Conservation (phyloP, 2,797 vertebrate species). For the Hippocampus kuda region DNA sequence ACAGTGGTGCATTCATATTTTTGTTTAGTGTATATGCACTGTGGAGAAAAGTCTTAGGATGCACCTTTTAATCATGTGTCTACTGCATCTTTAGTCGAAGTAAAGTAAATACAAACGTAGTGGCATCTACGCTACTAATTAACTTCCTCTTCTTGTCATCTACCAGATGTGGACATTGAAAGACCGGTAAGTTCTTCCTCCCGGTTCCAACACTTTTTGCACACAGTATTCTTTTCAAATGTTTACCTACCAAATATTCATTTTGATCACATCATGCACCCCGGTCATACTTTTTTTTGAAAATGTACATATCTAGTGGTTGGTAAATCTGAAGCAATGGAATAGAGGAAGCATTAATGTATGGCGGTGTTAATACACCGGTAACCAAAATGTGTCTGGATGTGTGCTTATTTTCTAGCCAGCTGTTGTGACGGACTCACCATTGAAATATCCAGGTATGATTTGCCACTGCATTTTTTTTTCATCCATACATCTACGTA, state of each 20-base stretch:
- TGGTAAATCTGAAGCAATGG: conserved; percentile 4
- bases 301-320: conserved; percentile 25
- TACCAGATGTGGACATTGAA: conserved; percentile 59
- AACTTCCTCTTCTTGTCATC: conserved; percentile 35
- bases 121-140: conserved; percentile 38
- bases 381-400: conserved; percentile 14
- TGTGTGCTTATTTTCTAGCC: conserved; percentile 52
- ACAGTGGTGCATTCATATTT: not conserved
- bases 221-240: conserved; percentile 15
- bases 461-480: not conserved
- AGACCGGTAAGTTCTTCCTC: conserved; percentile 54
- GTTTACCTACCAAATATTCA: conserved; percentile 47
- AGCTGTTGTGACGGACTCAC: conserved; percentile 58
- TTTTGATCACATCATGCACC: conserved; percentile 46
- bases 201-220: conserved; percentile 23
- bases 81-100: not conserved
- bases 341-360: conserved; percentile 10
- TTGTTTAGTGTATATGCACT: not conserved
- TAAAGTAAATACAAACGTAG: conserved; percentile 30
- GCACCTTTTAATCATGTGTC: not conserved
- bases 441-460: conserved; percentile 60
- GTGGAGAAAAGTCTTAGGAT: not conserved
- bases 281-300: conserved; percentile 42
- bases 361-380: conserved; percentile 12
- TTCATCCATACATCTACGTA: not conserved